Base-by-base conservation (phyloP, 2,888 invertebrate genomes). In the Diaphora mendica region DNA sequence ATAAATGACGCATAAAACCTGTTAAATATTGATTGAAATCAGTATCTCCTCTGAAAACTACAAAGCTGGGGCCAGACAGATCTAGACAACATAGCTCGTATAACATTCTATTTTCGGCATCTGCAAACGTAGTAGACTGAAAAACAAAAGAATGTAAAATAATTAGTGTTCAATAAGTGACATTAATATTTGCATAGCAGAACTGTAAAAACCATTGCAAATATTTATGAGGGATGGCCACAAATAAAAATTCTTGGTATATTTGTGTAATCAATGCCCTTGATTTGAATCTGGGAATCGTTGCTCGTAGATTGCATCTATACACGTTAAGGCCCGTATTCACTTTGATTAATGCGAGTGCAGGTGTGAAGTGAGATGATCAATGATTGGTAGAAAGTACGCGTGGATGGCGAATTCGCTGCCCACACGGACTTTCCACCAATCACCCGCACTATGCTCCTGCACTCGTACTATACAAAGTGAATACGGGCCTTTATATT, bases 141-240 rank as follows among this genome's bases (percentile, higher is more conserved):
- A 62, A 62, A 30, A 62, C 1, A 62, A 59, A 11, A 11, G 30
- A 62, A 62, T 62, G 17, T 8, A 30, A 30, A 15, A 62, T 1
- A 62, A 62, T 62, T 62, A 30, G 7, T 62, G 62, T 62, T 62
- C 62, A 62, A 30, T 30, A 62, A 62, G 62, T 62, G 13, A n/a
- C 59, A 59, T 13, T 59, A 59, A 13, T 15, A 59, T 59, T 59
- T 26, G 15, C 59, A 15, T 59, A 59, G 13, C 9, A 13, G 59
- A 26, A 59, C 26, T 59, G 17, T 62, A 62, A 62, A 62, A 62
- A 62, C 15, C 15, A 62, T 62, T 30, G 4, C 13, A 30, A 62
- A 62, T 30, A 17, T 62, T 62, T 7, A 30, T 30, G 17, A 26
- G 30, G 62, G 30, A 30, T 30, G 62, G 17, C 30, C 30, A 62